Percentiles rank a stretch among this genome's conserved stretches.
phyloP scores from a whole-genome alignment of 2,113 vertebrate species.

The Grallaria varia region DNA sequence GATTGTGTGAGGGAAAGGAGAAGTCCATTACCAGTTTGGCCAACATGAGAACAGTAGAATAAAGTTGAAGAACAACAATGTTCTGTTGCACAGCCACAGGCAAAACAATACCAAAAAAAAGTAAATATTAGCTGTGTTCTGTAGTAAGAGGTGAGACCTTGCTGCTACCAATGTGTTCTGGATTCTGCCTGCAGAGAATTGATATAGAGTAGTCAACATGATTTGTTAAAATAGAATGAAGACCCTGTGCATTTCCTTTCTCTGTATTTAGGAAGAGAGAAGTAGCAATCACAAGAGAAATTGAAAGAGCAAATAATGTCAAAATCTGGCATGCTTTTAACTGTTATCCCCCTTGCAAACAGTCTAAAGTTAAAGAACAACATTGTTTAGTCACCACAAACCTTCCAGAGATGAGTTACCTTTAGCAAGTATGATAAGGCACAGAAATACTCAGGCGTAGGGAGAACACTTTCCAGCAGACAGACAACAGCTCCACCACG shows the following conservation, averaged over 20 bases:
- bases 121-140: neutral
- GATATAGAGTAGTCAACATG: fast-evolving
- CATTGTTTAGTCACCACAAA: neutral
- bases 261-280: neutral
- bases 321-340: neutral
- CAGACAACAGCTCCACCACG: neutral
- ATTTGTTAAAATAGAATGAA: neutral
- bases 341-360: neutral
- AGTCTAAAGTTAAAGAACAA: neutral
- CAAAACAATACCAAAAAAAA: neutral
- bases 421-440: slow-evolving; percentile 38
- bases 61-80: neutral
- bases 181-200: neutral
- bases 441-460: neutral
- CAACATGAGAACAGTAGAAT: neutral
- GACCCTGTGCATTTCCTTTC: neutral
- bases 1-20: neutral
- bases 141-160: neutral
- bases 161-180: neutral
- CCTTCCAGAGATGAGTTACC: neutral
- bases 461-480: neutral
- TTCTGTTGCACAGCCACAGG: neutral
- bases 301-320: neutral
- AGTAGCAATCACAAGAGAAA: neutral
- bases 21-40: neutral